A percentile compares a stretch with the other conserved stretches of the same genome.
phyloP scores from a whole-genome alignment of 2,888 invertebrate genomes.

The Lasioglossum morio region DNA sequence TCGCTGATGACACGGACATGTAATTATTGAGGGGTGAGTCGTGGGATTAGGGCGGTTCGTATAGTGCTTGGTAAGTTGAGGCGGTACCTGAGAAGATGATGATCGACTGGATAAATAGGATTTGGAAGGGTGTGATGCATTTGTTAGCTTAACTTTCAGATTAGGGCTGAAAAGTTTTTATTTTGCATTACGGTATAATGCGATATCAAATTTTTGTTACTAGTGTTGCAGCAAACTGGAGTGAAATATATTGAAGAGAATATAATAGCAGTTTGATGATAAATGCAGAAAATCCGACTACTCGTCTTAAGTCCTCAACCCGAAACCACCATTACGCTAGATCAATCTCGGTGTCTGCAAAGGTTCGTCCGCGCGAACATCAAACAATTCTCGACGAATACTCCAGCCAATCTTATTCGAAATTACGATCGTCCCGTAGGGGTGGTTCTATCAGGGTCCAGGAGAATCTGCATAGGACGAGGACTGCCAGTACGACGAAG shows the following conservation, averaged over 20 bases:
- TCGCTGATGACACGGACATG: slow-evolving; percentile 21
- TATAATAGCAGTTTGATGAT: too few relatives aligned
- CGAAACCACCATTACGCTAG: background rate
- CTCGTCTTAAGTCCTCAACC: background rate
- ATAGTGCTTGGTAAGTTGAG: background rate
- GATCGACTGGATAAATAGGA: background rate
- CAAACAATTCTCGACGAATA: slow-evolving; percentile 10
- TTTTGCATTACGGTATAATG: too few relatives aligned
- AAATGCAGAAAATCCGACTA: background rate
- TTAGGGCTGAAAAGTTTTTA: too few relatives aligned
- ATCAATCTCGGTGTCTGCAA: background rate
- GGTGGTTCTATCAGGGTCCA: background rate
- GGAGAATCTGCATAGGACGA: slow-evolving; percentile 33
- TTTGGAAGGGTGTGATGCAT: background rate
- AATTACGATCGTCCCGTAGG: slow-evolving; percentile 15
- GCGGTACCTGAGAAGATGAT: background rate
- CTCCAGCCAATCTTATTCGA: slow-evolving; percentile 4
- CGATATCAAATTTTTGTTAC: too few relatives aligned
- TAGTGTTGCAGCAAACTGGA: too few relatives aligned
- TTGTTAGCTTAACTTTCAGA: background rate
- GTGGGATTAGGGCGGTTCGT: background rate
- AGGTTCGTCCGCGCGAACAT: background rate
- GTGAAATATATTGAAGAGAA: too few relatives aligned
- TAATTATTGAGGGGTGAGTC: slow-evolving; percentile 26
- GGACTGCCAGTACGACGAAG: slow-evolving; percentile 12